These are phyloP conservation scores for Folsomia manolachei DNA, from an alignment of 2,888 invertebrate genomes.

Conservation along the genomic window DNA sequence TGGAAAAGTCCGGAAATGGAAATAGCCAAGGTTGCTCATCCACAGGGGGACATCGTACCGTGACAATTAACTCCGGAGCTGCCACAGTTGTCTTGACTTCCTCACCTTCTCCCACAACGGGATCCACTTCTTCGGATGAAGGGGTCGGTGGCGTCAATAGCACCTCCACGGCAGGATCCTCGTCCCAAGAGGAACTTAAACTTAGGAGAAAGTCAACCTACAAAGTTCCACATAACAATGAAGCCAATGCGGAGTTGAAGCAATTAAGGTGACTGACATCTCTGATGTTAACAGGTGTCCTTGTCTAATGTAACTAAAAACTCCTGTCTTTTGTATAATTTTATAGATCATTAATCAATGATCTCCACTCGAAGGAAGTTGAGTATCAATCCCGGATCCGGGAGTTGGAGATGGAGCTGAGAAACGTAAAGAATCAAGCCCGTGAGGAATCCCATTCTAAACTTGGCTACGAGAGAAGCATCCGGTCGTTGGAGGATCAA, in stretches of 20 bases:
- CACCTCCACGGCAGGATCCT: slow-evolving; percentile 14
- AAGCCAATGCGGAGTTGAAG: slow-evolving; percentile 47
- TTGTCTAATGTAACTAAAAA: not conserved
- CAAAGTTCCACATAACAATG: slow-evolving; percentile 50
- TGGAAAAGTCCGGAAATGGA: slow-evolving; percentile 42
- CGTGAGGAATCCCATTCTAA: slow-evolving; percentile 39
- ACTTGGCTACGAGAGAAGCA: slow-evolving; percentile 45
- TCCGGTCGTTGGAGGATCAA: slow-evolving; percentile 49
- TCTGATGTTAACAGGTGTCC: too few relatives aligned
- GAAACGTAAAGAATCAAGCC: slow-evolving; percentile 48
- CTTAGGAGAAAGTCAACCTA: slow-evolving; percentile 52
- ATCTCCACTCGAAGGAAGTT: slow-evolving; percentile 49
- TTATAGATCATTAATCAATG: slow-evolving; percentile 45
- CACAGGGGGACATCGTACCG: not conserved
- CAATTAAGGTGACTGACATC: slow-evolving; percentile 37
- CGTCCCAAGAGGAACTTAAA: slow-evolving; percentile 44
- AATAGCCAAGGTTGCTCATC: not conserved
- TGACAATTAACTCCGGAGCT: not conserved
- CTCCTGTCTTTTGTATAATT: not conserved
- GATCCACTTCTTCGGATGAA: slow-evolving; percentile 20
- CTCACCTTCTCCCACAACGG: slow-evolving; percentile 16
- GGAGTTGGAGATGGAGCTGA: slow-evolving; percentile 50
- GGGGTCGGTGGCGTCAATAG: slow-evolving; percentile 34
- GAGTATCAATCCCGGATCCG: slow-evolving; percentile 48
- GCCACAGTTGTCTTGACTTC: slow-evolving; percentile 24